A percentile compares a stretch with the other conserved stretches of the same genome.
These are phyloP conservation scores for Streblospio benedicti DNA, from an alignment of 1,140 invertebrate genomes.

Conservation along the genomic window DNA sequence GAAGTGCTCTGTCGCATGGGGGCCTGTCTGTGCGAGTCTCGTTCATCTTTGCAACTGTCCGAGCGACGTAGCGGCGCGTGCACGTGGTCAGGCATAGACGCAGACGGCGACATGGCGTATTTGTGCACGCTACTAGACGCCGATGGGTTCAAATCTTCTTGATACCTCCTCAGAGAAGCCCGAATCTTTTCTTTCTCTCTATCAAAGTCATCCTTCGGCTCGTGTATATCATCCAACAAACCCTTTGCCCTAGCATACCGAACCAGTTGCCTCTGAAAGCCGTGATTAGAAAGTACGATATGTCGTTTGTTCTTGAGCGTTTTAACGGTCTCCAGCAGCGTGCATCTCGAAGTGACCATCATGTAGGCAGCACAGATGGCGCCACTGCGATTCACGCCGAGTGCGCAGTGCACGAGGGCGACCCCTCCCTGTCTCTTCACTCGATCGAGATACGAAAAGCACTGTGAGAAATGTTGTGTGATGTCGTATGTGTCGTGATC, in stretches of 20 bases:
- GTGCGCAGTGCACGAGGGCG: conserved; percentile 17
- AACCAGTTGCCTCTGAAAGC: conserved; percentile 15
- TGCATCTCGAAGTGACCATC: conserved; percentile 5
- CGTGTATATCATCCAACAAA: conserved; percentile 10
- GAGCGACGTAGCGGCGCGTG: too few relatives aligned
- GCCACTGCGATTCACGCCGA: conserved; percentile 18
- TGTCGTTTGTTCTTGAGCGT: conserved; percentile 13
- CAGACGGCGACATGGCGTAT: too few relatives aligned
- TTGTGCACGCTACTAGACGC: too few relatives aligned
- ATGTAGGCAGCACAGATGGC: conserved; percentile 16
- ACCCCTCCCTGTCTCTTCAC: conserved; percentile 8
- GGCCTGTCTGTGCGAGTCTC: too few relatives aligned
- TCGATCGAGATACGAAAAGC: conserved; percentile 13
- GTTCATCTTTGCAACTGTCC: too few relatives aligned
- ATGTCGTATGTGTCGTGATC: conserved; percentile 18
- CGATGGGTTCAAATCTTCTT: too few relatives aligned
- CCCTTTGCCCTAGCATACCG: conserved; percentile 5
- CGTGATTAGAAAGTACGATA: conserved; percentile 7
- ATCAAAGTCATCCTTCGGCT: not conserved
- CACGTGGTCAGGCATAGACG: too few relatives aligned
- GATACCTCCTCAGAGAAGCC: too few relatives aligned
- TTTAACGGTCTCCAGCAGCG: conserved; percentile 5
- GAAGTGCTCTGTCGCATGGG: too few relatives aligned
- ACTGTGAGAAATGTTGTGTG: conserved; percentile 11
- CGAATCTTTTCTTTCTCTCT: not conserved